phyloP scores from a whole-genome alignment of 2,797 vertebrate species.

The Okamejei kenojei region DNA sequence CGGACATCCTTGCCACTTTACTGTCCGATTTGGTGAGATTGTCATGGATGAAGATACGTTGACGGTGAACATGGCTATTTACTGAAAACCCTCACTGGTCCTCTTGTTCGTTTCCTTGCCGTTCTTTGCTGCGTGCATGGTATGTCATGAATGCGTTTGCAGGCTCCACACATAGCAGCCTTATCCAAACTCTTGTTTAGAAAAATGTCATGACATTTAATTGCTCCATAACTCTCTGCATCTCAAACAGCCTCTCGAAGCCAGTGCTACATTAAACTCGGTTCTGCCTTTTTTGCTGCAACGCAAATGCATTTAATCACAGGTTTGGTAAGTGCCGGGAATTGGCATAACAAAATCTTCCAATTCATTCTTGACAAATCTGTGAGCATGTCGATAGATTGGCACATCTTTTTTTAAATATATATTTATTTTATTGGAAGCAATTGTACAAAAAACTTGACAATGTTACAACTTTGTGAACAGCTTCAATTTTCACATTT shows the following conservation, averaged over 20 bases:
- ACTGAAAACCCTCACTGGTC: slow-evolving; percentile 7
- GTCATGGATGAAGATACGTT: slow-evolving; percentile 66
- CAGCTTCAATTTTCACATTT: too few species aligned
- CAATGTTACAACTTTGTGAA: too few species aligned
- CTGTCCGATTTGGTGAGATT: slow-evolving; percentile 50
- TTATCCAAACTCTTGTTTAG: slow-evolving; percentile 32
- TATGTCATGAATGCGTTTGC: slow-evolving; percentile 24
- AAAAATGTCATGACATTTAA: slow-evolving; percentile 30
- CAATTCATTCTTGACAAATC: neutral
- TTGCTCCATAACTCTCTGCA: slow-evolving; percentile 23
- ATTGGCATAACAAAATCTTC: neutral
- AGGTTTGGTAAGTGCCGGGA: neutral
- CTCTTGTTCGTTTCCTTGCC: neutral
- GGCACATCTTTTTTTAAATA: neutral
- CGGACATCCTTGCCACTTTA: slow-evolving; percentile 38
- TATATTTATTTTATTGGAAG: too few species aligned
- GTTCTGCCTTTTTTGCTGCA: neutral
- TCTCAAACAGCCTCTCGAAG: slow-evolving; percentile 13
- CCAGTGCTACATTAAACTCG: neutral
- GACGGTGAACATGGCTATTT: slow-evolving; percentile 61
- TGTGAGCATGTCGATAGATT: neutral
- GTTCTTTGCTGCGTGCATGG: slow-evolving; percentile 6
- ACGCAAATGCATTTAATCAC: neutral
- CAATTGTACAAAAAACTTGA: too few species aligned
- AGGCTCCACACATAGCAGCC: slow-evolving; percentile 26